These are phyloP conservation scores for Eristalis pertinax DNA, from an alignment of 2,888 invertebrate species.

Conservation along the genomic window DNA sequence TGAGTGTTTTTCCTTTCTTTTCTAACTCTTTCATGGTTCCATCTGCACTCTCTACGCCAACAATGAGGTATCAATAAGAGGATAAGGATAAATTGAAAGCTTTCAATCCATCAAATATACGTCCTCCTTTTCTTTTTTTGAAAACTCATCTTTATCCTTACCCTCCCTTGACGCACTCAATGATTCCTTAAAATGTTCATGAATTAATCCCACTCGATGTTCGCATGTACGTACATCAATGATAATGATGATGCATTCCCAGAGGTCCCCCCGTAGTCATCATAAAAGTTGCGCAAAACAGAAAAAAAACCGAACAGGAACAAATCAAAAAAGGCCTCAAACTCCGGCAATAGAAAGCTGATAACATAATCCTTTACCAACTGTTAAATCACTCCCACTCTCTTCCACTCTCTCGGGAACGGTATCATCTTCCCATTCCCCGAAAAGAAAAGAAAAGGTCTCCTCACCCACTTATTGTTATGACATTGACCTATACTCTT, in stretches of 20 bases:
- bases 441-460: neutral
- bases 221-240: neutral
- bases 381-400: neutral
- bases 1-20: neutral
- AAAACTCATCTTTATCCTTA: neutral
- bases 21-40: neutral
- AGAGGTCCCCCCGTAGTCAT: neutral
- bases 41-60: neutral
- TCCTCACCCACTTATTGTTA: conserved; percentile 1
- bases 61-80: neutral
- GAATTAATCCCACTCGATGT: neutral
- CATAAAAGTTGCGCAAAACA: neutral
- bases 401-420: neutral
- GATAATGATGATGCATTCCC: neutral
- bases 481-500: conserved; percentile 35
- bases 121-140: neutral
- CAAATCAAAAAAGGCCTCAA: neutral
- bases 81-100: neutral
- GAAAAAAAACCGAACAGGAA: neutral
- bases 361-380: conserved; percentile 14
- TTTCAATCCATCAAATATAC: neutral
- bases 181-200: neutral
- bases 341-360: neutral
- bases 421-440: neutral
- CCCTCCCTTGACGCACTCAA: neutral